A percentile compares a stretch with the other conserved stretches of the same genome.
phyloP scores from a whole-genome alignment of 2,797 vertebrate species.

The Luscinia megarhynchos region DNA sequence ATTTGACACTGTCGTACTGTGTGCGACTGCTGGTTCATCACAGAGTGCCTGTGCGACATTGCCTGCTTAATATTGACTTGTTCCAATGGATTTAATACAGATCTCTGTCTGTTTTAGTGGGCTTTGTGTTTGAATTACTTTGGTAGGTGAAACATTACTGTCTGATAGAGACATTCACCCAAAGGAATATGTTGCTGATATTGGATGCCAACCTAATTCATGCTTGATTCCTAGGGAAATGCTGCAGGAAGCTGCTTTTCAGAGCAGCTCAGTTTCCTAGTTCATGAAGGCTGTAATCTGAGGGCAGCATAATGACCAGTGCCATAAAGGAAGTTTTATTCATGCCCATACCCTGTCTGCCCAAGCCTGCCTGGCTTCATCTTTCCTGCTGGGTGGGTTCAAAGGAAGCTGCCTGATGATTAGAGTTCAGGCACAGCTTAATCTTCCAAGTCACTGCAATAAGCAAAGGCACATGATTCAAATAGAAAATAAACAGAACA shows the following conservation, averaged over 20 bases:
- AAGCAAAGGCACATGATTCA: background rate
- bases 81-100: background rate
- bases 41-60: background rate
- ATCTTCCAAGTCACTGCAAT: background rate
- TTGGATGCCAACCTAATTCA: background rate
- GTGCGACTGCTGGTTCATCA: background rate
- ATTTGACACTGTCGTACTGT: background rate
- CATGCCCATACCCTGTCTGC: background rate
- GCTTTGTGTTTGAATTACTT: background rate
- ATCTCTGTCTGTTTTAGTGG: background rate
- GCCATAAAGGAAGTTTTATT: background rate
- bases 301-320: background rate
- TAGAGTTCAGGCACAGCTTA: background rate
- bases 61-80: background rate
- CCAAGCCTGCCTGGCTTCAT: background rate
- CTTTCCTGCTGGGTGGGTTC: background rate
- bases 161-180: background rate
- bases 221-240: background rate
- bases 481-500: background rate
- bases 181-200: background rate
- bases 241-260: background rate
- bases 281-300: background rate
- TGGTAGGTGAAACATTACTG: background rate
- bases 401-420: constrained; percentile 9
- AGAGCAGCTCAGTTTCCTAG: background rate